Evolutionary conservation across 2,113 vertebrate species (phyloP).

Genomic region (Leuciscus idus): DNA sequence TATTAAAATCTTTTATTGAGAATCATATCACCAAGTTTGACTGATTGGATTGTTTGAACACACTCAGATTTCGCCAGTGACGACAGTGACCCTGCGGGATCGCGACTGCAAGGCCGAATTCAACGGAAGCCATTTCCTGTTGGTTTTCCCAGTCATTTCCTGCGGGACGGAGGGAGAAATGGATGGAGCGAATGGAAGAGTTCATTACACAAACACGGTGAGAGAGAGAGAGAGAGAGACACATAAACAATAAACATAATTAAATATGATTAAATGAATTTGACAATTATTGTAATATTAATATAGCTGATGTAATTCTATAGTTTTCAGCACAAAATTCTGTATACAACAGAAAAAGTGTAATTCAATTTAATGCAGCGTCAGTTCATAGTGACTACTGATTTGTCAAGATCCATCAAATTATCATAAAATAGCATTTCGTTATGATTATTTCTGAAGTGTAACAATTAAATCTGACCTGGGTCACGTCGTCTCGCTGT

Average conservation of each 20-base stretch:
- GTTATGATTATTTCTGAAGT: background rate
- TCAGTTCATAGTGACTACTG: too few species aligned
- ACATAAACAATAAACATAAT: background rate
- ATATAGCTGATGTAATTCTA: background rate
- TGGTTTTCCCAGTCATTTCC: constrained; percentile 75
- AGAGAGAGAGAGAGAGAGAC: constrained; percentile 51
- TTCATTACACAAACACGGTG: constrained; percentile 76
- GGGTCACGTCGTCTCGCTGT: background rate
- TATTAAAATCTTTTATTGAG: background rate
- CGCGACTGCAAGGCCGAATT: constrained; percentile 69
- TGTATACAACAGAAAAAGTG: background rate
- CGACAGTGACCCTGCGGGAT: constrained; percentile 71
- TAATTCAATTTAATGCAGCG: background rate
- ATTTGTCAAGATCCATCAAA: background rate
- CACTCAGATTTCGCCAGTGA: constrained; percentile 54
- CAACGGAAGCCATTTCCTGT: constrained; percentile 78
- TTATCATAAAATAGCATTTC: background rate
- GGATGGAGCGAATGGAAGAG: constrained; percentile 56
- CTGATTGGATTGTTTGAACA: background rate
- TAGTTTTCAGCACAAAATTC: background rate
- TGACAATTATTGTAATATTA: too few species aligned
- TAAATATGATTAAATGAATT: too few species aligned
- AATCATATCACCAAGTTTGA: background rate
- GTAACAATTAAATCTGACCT: background rate
- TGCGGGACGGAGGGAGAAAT: constrained; percentile 73